These are phyloP conservation scores for Neoascia interrupta DNA, from an alignment of 2,888 invertebrate genomes.

Conservation along the genomic window DNA sequence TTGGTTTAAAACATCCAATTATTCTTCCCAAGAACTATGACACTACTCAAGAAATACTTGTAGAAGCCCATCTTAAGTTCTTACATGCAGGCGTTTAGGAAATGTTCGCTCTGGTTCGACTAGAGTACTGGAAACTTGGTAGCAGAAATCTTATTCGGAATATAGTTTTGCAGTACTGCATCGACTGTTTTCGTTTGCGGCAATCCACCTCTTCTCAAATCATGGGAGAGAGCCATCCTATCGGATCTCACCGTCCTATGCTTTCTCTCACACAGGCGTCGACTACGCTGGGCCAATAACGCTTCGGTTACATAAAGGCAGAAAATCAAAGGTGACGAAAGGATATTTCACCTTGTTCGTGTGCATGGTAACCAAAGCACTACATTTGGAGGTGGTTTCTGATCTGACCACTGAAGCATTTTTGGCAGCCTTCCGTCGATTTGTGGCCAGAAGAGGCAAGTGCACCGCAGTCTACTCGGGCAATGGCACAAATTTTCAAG, in stretches of 20 bases:
- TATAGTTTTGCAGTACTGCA: slow-evolving; percentile 31
- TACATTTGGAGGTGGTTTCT: slow-evolving; percentile 14
- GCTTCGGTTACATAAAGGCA: not conserved
- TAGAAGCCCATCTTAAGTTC: not conserved
- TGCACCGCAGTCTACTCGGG: slow-evolving; percentile 20
- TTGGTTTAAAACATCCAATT: slow-evolving; percentile 18
- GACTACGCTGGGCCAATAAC: slow-evolving; percentile 12
- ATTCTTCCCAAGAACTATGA: not conserved
- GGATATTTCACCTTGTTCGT: slow-evolving; percentile 16
- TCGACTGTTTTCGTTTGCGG: slow-evolving; percentile 40
- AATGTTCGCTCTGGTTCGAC: slow-evolving; percentile 5
- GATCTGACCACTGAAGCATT: slow-evolving; percentile 71
- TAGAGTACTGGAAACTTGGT: slow-evolving; percentile 45
- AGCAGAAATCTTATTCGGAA: slow-evolving; percentile 33
- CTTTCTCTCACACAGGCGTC: not conserved
- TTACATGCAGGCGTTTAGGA: slow-evolving; percentile 19
- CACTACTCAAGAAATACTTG: not conserved
- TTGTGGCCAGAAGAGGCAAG: slow-evolving; percentile 19
- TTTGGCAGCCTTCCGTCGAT: slow-evolving; percentile 49
- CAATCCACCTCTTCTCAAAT: slow-evolving; percentile 22
- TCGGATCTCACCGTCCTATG: slow-evolving; percentile 5
- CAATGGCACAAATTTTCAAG: slow-evolving; percentile 23
- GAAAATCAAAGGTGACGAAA: slow-evolving; percentile 16
- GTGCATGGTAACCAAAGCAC: slow-evolving; percentile 51
- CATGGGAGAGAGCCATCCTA: slow-evolving; percentile 48